Evolutionary conservation across 2,888 invertebrate species (phyloP).

Genomic region (Cantharis nigra): DNA sequence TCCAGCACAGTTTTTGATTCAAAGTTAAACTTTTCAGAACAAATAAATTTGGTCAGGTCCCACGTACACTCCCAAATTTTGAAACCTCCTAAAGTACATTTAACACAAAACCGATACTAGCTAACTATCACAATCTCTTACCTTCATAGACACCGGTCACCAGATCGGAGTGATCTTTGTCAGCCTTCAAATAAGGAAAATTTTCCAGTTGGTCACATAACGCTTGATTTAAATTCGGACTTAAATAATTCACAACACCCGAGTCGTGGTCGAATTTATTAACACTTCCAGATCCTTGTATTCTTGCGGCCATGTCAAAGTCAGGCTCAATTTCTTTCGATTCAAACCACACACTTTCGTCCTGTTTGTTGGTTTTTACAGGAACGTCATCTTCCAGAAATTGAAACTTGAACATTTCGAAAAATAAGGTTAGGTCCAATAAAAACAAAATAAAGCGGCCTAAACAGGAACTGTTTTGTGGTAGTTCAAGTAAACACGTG

Average conservation of each 20-base stretch:
- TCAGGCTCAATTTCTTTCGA: constrained; percentile 4
- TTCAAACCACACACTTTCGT: background rate
- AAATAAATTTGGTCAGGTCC: constrained; percentile 75
- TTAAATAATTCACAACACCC: background rate
- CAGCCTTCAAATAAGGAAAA: constrained; percentile 57
- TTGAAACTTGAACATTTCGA: constrained; percentile 5
- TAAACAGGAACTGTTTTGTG: background rate
- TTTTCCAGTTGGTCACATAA: background rate
- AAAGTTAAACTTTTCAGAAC: constrained; percentile 52
- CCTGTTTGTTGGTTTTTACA: background rate
- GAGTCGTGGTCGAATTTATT: background rate
- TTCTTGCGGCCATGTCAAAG: background rate
- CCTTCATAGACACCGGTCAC: constrained; percentile 81
- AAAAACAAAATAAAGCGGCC: background rate
- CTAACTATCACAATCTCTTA: constrained; percentile 39
- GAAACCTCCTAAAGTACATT: constrained; percentile 72
- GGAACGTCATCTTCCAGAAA: background rate
- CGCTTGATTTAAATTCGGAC: background rate
- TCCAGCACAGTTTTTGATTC: constrained; percentile 72
- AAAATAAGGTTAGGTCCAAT: background rate
- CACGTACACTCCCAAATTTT: constrained; percentile 96
- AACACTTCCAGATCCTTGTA: background rate
- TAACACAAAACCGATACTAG: background rate
- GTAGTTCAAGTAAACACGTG: background rate
- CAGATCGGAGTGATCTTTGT: constrained; percentile 73